phyloP scores from a whole-genome alignment of 2,113 vertebrate genomes.

The Centropristis striata region DNA sequence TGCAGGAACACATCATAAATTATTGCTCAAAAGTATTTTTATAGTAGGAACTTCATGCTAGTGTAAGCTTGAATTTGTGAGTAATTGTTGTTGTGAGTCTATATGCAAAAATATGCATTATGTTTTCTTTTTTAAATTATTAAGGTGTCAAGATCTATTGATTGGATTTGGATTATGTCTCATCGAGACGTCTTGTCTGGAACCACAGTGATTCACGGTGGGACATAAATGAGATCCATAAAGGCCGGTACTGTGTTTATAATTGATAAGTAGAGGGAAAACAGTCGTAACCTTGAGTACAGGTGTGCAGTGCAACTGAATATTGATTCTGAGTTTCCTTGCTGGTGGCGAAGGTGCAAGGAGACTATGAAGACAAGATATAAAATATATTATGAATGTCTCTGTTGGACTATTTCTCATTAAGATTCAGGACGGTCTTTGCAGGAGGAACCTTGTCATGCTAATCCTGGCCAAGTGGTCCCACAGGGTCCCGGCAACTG shows the following conservation, averaged over 20 bases:
- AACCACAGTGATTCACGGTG: slow-evolving; percentile 24
- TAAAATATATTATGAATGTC: slow-evolving; percentile 79
- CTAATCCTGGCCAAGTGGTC: slow-evolving; percentile 79
- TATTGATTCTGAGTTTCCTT: slow-evolving; percentile 83
- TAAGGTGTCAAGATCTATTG: slow-evolving; percentile 20
- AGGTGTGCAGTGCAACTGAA: slow-evolving; percentile 67
- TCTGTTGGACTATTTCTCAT: slow-evolving; percentile 72
- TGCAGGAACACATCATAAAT: slow-evolving; percentile 40
- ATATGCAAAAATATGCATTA: slow-evolving; percentile 26
- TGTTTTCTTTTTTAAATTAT: slow-evolving; percentile 16
- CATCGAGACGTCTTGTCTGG: slow-evolving; percentile 15
- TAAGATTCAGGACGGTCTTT: slow-evolving; percentile 71
- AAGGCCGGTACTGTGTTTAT: slow-evolving; percentile 50
- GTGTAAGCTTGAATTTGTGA: slow-evolving; percentile 3
- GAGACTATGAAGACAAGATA: slow-evolving; percentile 76
- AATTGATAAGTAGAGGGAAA: slow-evolving; percentile 74
- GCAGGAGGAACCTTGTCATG: slow-evolving; percentile 76
- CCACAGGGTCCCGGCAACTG: slow-evolving; percentile 67
- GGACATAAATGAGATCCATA: slow-evolving; percentile 39
- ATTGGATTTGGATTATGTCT: slow-evolving; percentile 20
- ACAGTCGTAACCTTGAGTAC: slow-evolving; percentile 77
- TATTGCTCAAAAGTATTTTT: slow-evolving; percentile 25
- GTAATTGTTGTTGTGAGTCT: background rate
- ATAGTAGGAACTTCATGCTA: background rate
- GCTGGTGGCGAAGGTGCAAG: slow-evolving; percentile 80